Conservation (phyloP, 2,888 invertebrate species). For the Pantelozetes paolii region DNA sequence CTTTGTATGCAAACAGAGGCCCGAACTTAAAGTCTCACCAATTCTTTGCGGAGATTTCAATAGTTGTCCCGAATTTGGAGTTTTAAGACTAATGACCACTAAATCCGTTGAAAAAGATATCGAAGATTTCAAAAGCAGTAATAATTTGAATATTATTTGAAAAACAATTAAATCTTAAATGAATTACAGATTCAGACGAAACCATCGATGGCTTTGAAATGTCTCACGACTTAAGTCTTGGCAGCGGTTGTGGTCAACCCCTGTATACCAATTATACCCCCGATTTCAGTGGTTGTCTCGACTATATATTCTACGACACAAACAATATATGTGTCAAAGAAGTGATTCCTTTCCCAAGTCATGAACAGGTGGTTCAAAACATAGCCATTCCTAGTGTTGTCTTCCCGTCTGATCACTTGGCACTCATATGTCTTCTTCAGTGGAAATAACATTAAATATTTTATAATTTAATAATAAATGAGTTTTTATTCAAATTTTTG, state of each 20-base stretch:
- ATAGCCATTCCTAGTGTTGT: conserved; percentile 79
- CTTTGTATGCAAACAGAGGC: conserved; percentile 51
- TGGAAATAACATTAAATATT: conserved; percentile 52
- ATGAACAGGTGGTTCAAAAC: conserved; percentile 68
- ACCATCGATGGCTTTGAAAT: conserved; percentile 63
- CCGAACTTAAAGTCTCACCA: conserved; percentile 60
- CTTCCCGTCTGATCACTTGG: conserved; percentile 90
- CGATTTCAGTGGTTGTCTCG: conserved; percentile 77
- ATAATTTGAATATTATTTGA: too few relatives aligned
- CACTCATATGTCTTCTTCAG: conserved; percentile 74
- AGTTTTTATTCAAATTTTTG: neutral
- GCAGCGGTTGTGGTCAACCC: conserved; percentile 77
- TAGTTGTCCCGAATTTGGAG: conserved; percentile 74
- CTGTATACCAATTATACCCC: conserved; percentile 77
- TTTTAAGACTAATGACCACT: conserved; percentile 71
- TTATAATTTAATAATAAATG: neutral
- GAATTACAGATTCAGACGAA: conserved; percentile 55
- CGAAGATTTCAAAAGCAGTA: conserved; percentile 74
- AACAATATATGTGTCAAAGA: conserved; percentile 46
- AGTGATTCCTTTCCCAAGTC: conserved; percentile 73
- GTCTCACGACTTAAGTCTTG: conserved; percentile 62
- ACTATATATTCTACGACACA: conserved; percentile 74
- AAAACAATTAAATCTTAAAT: conserved; percentile 50
- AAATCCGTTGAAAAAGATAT: conserved; percentile 63
- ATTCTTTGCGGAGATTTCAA: conserved; percentile 91